Conservation (phyloP, 1,140 invertebrate species). For the Lordiphosa collinella region DNA sequence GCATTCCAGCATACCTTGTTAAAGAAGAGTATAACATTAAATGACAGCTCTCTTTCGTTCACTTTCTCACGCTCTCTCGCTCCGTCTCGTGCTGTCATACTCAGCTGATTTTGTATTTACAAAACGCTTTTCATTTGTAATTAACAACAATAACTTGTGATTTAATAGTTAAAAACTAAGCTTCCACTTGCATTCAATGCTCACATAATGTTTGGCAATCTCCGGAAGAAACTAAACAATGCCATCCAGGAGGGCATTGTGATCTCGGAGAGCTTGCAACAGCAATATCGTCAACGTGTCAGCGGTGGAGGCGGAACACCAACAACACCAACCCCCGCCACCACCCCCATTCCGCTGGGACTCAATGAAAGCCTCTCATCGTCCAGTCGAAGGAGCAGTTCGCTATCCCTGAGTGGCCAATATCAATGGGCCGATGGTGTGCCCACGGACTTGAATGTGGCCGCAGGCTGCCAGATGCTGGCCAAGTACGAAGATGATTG, state of each 20-base stretch:
- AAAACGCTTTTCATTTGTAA: slow-evolving; percentile 24
- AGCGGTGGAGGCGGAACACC: slow-evolving; percentile 26
- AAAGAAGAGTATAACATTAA: neutral
- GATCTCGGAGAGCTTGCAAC: slow-evolving; percentile 70
- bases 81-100: slow-evolving; percentile 15
- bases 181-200: neutral
- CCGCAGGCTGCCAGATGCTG: slow-evolving; percentile 64
- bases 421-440: slow-evolving; percentile 42
- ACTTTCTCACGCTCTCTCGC: slow-evolving; percentile 19
- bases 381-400: slow-evolving; percentile 38
- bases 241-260: slow-evolving; percentile 67
- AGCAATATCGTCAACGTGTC: slow-evolving; percentile 69
- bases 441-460: slow-evolving; percentile 59
- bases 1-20: neutral
- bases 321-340: slow-evolving; percentile 19
- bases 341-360: slow-evolving; percentile 17
- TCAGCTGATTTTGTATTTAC: slow-evolving; percentile 65
- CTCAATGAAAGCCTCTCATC: slow-evolving; percentile 44
- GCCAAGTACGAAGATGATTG: slow-evolving; percentile 80
- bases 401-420: slow-evolving; percentile 25
- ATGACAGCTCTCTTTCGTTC: slow-evolving; percentile 17
- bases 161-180: neutral
- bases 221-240: slow-evolving; percentile 69
- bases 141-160: slow-evolving; percentile 17
- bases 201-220: slow-evolving; percentile 62